Conservation (phyloP, 2,113 vertebrate genomes). For the Leucopsar rothschildi region DNA sequence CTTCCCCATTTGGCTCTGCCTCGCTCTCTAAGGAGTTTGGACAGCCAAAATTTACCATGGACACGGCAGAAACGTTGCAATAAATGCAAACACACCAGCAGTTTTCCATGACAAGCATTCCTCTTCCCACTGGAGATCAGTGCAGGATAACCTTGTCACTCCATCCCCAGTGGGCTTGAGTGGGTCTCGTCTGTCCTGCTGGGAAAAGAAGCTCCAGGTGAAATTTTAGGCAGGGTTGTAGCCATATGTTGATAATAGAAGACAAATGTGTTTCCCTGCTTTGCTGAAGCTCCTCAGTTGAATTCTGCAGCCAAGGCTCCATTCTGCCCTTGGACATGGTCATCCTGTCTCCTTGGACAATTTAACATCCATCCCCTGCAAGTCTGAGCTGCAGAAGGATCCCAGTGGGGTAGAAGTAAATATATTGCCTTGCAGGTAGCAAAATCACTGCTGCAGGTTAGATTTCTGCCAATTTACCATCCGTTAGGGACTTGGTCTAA, state of each 20-base stretch:
- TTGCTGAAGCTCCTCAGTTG: neutral
- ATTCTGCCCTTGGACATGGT: neutral
- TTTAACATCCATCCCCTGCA: neutral
- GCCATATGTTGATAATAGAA: neutral
- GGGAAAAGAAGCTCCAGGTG: neutral
- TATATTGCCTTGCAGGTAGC: neutral
- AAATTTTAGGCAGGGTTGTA: neutral
- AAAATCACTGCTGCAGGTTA: neutral
- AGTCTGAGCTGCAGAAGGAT: neutral
- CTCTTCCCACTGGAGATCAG: neutral
- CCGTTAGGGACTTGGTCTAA: neutral
- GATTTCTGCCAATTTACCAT: neutral
- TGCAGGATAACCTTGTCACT: neutral
- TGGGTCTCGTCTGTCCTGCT: accelerated
- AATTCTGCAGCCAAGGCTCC: neutral
- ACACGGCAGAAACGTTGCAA: accelerated
- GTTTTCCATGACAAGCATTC: neutral
- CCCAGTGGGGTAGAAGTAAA: neutral
- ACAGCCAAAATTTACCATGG: neutral
- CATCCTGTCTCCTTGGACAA: neutral
- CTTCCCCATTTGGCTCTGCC: neutral
- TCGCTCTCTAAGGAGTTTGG: neutral
- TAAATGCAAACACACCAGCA: neutral
- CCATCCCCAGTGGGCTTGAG: accelerated
- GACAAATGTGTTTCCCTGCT: neutral